Evolutionary conservation across 1,140 invertebrate genomes (phyloP).

Genomic region (Eupeodes corollae): DNA sequence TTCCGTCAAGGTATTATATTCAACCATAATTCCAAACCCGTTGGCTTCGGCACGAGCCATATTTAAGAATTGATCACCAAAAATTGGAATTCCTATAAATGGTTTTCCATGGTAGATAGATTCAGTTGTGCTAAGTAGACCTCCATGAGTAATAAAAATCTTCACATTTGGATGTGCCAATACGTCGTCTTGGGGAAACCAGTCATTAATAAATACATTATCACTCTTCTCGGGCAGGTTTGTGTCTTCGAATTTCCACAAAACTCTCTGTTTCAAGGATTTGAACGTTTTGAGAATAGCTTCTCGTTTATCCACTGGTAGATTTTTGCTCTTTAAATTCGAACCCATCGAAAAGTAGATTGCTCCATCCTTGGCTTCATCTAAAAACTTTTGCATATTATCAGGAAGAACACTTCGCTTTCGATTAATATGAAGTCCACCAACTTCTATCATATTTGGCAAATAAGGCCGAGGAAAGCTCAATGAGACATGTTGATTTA

Average conservation of each 20-base stretch:
- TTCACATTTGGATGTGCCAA: slow-evolving; percentile 56
- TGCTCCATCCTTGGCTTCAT: slow-evolving; percentile 44
- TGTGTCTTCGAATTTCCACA: slow-evolving; percentile 58
- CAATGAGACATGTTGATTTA: slow-evolving; percentile 44
- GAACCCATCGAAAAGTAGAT: slow-evolving; percentile 54
- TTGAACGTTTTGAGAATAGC: slow-evolving; percentile 44
- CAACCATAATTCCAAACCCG: slow-evolving; percentile 38
- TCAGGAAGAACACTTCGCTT: slow-evolving; percentile 28
- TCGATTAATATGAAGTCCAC: slow-evolving; percentile 43
- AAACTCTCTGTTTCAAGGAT: slow-evolving; percentile 45
- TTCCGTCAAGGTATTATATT: slow-evolving; percentile 17
- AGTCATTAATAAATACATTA: slow-evolving; percentile 52
- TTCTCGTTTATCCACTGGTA: slow-evolving; percentile 40
- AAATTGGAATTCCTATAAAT: slow-evolving; percentile 55
- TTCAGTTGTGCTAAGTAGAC: slow-evolving; percentile 56
- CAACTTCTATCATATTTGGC: slow-evolving; percentile 45
- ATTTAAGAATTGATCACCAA: slow-evolving; percentile 51
- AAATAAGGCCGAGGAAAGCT: slow-evolving; percentile 39
- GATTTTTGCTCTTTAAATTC: slow-evolving; percentile 42
- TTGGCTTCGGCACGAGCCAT: slow-evolving; percentile 37
- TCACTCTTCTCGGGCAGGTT: slow-evolving; percentile 39
- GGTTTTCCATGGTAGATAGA: slow-evolving; percentile 58
- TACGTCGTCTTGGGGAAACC: slow-evolving; percentile 61
- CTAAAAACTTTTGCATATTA: slow-evolving; percentile 43
- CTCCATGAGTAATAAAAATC: slow-evolving; percentile 61